Evolutionary conservation across 2,797 vertebrate species (phyloP).

Genomic region (Betta splendens): DNA sequence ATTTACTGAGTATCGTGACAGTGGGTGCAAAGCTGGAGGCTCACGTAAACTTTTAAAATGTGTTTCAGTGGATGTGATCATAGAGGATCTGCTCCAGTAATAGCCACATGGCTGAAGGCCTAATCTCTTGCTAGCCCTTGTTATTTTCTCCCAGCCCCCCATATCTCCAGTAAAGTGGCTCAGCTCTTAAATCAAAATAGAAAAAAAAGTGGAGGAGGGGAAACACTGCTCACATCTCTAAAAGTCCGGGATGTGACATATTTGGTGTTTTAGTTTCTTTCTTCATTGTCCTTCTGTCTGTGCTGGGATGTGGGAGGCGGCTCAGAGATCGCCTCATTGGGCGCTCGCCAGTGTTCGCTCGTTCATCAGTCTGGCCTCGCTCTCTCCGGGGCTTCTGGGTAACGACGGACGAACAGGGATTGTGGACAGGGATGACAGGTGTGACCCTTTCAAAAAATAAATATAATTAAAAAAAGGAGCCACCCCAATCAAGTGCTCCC

Average conservation of each 20-base stretch:
- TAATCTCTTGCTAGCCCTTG: conserved; percentile 53
- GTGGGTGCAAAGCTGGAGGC: conserved; percentile 8
- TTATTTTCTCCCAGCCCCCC: conserved; percentile 46
- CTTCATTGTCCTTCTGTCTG: conserved; percentile 51
- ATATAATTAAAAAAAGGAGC: no score
- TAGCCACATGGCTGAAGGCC: conserved; percentile 49
- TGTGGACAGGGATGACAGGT: conserved; percentile 57
- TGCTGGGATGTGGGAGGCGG: conserved; percentile 54
- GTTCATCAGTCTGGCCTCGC: conserved; percentile 39
- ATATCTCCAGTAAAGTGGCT: conserved; percentile 48
- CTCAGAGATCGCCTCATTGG: conserved; percentile 66
- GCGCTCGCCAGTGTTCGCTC: conserved; percentile 52
- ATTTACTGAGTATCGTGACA: neutral
- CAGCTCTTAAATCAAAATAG: conserved; percentile 59
- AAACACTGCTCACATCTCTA: conserved; percentile 52
- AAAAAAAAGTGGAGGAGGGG: conserved; percentile 22
- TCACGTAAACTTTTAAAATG: conserved; percentile 39
- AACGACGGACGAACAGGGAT: conserved; percentile 27
- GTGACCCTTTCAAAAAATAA: conserved; percentile 39
- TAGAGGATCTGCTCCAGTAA: conserved; percentile 39
- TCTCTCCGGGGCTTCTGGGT: conserved; percentile 37
- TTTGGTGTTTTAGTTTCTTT: conserved; percentile 29
- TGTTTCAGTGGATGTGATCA: conserved; percentile 49
- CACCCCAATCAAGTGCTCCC: conserved; percentile 40
- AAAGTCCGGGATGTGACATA: conserved; percentile 55